Evolutionary conservation across 2,888 invertebrate genomes (phyloP).

Genomic region (Acanthosepion esculentum): DNA sequence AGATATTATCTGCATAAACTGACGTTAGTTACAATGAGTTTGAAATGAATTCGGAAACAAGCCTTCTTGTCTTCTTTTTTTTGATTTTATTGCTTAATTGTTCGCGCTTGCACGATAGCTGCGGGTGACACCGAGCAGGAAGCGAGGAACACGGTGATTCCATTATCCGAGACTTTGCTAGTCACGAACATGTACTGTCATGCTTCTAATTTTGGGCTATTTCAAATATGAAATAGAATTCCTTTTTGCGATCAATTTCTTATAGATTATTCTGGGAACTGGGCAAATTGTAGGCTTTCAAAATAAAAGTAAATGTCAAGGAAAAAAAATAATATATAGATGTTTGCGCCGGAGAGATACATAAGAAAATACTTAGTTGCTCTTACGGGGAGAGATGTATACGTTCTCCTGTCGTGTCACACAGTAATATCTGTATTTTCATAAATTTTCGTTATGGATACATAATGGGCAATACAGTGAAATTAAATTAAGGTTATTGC

Average conservation of each 20-base stretch:
- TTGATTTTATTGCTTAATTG: not conserved
- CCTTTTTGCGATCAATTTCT: not conserved
- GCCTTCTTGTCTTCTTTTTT: not conserved
- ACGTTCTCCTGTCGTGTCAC: not conserved
- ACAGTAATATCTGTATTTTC: not conserved
- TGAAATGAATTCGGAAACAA: not conserved
- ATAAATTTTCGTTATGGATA: too few species aligned
- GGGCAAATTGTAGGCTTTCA: constrained; percentile 24
- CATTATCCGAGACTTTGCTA: not conserved
- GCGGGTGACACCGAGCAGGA: not conserved
- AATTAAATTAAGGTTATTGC: not conserved
- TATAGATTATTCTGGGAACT: not conserved
- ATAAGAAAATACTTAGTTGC: not conserved
- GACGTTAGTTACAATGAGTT: not conserved
- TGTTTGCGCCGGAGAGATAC: not conserved
- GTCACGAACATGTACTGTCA: not conserved
- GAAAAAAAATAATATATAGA: not conserved
- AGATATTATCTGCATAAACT: not conserved
- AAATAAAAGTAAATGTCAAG: not conserved
- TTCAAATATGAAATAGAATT: constrained; percentile 7
- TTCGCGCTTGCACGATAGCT: not conserved
- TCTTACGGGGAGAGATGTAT: not conserved
- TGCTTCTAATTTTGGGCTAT: not conserved
- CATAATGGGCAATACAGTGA: not conserved
- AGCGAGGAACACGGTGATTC: not conserved